phyloP scores from a whole-genome alignment of 2,888 invertebrate species.

The Ichneumoninae sp. region DNA sequence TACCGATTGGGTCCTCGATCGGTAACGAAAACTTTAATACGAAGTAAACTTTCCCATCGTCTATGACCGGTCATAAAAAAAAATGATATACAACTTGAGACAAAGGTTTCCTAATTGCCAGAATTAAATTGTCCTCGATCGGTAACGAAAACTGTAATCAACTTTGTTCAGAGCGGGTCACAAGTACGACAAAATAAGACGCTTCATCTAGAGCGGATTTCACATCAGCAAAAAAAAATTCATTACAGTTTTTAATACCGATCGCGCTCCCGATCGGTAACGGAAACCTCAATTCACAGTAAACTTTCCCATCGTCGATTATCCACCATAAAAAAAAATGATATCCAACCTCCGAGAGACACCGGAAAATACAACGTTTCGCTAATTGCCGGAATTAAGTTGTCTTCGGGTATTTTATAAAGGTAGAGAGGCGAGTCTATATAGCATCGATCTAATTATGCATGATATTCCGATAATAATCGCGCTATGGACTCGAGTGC shows the following conservation, averaged over 20 bases:
- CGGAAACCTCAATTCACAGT: too few species aligned
- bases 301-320: too few species aligned
- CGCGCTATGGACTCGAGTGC: slow-evolving; percentile 39
- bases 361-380: slow-evolving; percentile 42
- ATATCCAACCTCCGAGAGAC: background rate
- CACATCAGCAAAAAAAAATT: background rate
- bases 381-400: slow-evolving; percentile 64
- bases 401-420: slow-evolving; percentile 30
- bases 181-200: background rate
- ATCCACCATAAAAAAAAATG: background rate
- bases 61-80: background rate
- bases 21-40: too few species aligned
- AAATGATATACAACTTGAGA: background rate
- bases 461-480: slow-evolving; percentile 65
- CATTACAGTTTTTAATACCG: too few species aligned
- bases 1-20: too few species aligned
- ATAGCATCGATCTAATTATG: slow-evolving; percentile 63
- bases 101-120: slow-evolving; percentile 52
- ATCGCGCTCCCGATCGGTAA: too few species aligned
- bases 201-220: too few species aligned
- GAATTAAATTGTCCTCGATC: slow-evolving; percentile 52
- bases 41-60: too few species aligned
- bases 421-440: slow-evolving; percentile 24
- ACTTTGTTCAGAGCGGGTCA: background rate
- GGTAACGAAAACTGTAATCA: too few species aligned